These are phyloP conservation scores for Psophia crepitans DNA, from an alignment of 2,113 vertebrate genomes.

Conservation along the genomic window DNA sequence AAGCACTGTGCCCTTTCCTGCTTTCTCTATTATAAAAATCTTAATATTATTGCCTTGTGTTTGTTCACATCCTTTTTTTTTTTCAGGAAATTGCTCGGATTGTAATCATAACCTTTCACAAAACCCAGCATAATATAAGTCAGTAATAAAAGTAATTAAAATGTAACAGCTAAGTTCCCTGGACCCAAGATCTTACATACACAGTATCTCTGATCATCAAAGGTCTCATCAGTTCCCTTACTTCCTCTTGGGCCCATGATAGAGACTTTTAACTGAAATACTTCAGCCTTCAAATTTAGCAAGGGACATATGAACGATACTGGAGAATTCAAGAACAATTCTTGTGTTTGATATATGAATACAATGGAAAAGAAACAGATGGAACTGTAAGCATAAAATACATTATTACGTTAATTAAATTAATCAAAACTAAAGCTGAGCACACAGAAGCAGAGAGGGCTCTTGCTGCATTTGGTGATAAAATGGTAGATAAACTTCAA, in stretches of 20 bases:
- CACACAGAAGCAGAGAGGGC: background rate
- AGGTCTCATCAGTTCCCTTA: background rate
- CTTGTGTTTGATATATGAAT: background rate
- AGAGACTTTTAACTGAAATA: background rate
- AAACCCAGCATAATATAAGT: background rate
- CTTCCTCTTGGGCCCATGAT: background rate
- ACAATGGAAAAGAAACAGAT: background rate
- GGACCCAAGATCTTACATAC: background rate
- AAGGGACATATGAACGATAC: background rate
- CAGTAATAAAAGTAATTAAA: constrained; percentile 25
- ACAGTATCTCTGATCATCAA: background rate
- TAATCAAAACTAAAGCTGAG: background rate
- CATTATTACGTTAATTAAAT: background rate
- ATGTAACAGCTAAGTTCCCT: background rate
- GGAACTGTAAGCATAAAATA: background rate
- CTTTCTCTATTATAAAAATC: background rate
- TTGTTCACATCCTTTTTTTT: background rate
- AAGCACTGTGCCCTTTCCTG: background rate
- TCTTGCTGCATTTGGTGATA: background rate
- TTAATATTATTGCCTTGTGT: background rate
- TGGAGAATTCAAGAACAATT: background rate
- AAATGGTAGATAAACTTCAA: background rate
- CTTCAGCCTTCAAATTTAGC: background rate
- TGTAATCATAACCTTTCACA: background rate
- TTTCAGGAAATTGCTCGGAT: background rate